Conservation (phyloP, 1,140 invertebrate species). For the Protaetia brevitarsis region DNA sequence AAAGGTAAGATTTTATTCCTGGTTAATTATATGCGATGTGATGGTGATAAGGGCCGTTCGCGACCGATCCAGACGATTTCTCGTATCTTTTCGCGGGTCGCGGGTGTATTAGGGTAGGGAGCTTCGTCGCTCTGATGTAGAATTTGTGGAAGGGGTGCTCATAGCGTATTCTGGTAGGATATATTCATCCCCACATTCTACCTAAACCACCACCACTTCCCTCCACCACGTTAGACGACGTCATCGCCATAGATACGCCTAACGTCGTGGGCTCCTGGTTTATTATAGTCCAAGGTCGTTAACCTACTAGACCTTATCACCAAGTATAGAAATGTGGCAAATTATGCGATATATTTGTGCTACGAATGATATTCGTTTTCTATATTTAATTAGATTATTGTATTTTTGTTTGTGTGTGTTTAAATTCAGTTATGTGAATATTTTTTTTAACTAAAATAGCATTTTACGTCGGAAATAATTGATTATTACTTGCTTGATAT, state of each 20-base stretch:
- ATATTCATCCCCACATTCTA: constrained; percentile 50
- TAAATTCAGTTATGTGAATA: background rate
- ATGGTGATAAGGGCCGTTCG: constrained; percentile 25
- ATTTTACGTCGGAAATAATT: background rate
- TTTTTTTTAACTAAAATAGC: background rate
- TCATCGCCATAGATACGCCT: constrained; percentile 44
- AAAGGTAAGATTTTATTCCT: constrained; percentile 25
- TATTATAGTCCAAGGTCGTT: constrained; percentile 38
- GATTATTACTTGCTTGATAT: constrained; percentile 2
- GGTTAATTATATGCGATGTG: constrained; percentile 23
- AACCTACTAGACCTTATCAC: constrained; percentile 31
- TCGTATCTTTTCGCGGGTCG: constrained; percentile 47
- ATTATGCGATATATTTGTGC: background rate
- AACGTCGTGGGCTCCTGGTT: constrained; percentile 24
- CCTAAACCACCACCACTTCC: constrained; percentile 48
- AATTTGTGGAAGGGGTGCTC: constrained; percentile 51
- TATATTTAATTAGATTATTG: background rate
- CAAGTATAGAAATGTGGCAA: background rate
- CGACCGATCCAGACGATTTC: constrained; percentile 39
- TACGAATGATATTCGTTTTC: background rate
- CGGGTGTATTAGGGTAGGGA: constrained; percentile 49
- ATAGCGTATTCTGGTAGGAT: constrained; percentile 47
- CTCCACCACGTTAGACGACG: constrained; percentile 47
- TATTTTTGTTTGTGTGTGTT: background rate
- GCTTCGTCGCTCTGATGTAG: constrained; percentile 49